A percentile compares a stretch with the other conserved stretches of the same genome.
These are phyloP conservation scores for Nesidiocoris tenuis DNA, from an alignment of 2,888 invertebrate genomes.

Conservation along the genomic window DNA sequence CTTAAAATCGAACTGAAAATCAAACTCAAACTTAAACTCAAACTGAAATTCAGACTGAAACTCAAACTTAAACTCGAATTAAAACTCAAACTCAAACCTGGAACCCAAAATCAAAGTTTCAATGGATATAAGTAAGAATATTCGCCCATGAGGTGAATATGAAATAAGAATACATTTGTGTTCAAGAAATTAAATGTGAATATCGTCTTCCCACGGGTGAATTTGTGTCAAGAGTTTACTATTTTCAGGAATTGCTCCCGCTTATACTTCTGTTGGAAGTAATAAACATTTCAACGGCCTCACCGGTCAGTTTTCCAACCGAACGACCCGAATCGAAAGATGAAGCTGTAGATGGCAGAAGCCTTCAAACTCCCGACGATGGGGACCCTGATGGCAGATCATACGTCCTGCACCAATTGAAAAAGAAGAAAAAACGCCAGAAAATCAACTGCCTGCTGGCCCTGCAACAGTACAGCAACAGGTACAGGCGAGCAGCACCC, in stretches of 20 bases:
- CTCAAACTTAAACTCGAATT: no score
- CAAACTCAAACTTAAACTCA: no score
- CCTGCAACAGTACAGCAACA: conserved; percentile 4
- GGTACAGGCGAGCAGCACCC: conserved; percentile 16
- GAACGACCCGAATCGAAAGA: conserved; percentile 12
- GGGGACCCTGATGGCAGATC: conserved; percentile 2
- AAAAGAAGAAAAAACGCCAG: conserved; percentile 22
- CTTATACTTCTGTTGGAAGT: background rate
- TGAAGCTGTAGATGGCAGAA: background rate
- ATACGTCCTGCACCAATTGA: background rate
- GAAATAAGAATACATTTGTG: no score
- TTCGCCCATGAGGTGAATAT: no score
- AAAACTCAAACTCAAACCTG: no score
- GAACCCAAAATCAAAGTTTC: no score
- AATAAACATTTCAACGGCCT: background rate
- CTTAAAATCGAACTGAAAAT: no score
- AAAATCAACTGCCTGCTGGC: conserved; percentile 13
- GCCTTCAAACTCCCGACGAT: background rate
- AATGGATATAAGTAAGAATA: no score
- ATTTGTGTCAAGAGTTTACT: no score
- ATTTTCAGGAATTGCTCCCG: conserved; percentile 4
- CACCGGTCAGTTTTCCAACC: conserved; percentile 28
- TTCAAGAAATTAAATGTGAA: no score
- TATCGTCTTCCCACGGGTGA: no score
- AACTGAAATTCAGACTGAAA: no score